These are phyloP conservation scores for Junco hyemalis DNA, from an alignment of 2,113 vertebrate species.

Conservation along the genomic window DNA sequence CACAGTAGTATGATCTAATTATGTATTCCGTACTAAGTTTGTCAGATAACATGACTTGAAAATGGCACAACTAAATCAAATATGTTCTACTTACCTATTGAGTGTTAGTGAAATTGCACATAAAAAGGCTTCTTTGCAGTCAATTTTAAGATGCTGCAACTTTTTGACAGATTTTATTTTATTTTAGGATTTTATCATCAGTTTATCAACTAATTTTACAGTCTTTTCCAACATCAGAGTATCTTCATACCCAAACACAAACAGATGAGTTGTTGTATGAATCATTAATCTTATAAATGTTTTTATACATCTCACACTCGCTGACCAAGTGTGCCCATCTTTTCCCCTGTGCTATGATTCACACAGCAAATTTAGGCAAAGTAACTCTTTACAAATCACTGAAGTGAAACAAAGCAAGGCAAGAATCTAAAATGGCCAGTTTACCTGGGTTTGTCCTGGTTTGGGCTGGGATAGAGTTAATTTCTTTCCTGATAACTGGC, in stretches of 20 bases:
- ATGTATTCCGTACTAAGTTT: conserved; percentile 46
- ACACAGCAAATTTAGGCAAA: neutral
- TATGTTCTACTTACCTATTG: conserved; percentile 42
- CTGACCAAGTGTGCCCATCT: neutral
- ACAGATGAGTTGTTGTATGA: neutral
- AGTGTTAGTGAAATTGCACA: conserved; percentile 43
- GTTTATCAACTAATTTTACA: neutral
- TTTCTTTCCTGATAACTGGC: neutral
- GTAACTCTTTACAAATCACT: neutral
- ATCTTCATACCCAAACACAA: neutral
- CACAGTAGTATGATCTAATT: conserved; percentile 50
- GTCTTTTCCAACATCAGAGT: neutral
- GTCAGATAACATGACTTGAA: conserved; percentile 64
- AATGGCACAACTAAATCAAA: conserved; percentile 58
- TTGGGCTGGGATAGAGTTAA: neutral
- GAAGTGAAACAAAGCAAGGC: neutral
- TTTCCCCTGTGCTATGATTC: neutral
- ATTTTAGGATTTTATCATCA: neutral
- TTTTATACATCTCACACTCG: neutral
- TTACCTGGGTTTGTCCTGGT: neutral
- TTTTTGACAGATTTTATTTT: neutral
- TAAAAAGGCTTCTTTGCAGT: conserved; percentile 27
- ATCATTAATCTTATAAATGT: neutral
- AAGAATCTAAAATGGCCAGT: neutral
- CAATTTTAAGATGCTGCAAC: neutral